A percentile compares a stretch with the other conserved stretches of the same genome.
phyloP scores from a whole-genome alignment of 1,140 invertebrate species.

The Pseudoatta argentina region DNA sequence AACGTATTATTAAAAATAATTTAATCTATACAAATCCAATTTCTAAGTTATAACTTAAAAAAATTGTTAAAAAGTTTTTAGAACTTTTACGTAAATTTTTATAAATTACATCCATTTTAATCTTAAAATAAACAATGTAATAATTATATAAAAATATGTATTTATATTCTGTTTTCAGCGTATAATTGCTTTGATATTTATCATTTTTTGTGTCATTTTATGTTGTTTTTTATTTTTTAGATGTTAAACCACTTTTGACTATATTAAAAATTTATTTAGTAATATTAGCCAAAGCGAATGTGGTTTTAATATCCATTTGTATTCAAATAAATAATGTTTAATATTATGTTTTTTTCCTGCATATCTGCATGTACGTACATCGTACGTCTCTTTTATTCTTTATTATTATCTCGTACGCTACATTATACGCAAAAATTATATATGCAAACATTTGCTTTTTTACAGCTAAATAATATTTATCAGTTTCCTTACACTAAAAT shows the following conservation, averaged over 20 bases:
- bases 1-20: background rate
- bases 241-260: background rate
- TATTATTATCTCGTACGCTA: background rate
- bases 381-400: background rate
- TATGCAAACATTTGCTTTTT: background rate
- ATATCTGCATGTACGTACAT: background rate
- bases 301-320: background rate
- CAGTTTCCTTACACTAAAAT: background rate
- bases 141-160: background rate
- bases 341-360: background rate
- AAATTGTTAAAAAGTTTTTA: background rate
- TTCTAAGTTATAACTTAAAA: background rate
- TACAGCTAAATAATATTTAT: conserved; percentile 2
- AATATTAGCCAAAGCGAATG: conserved; percentile 13
- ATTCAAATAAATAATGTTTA: conserved; percentile 8
- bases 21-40: too few species aligned
- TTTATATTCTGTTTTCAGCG: background rate
- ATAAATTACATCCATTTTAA: background rate
- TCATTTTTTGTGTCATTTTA: background rate
- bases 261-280: background rate
- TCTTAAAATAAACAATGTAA: background rate
- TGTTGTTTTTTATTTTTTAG: background rate
- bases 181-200: background rate
- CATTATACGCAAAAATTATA: background rate
- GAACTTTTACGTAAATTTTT: background rate